A percentile compares a stretch with the other conserved stretches of the same genome.
phyloP scores from a whole-genome alignment of 2,113 vertebrate species.

The Cyrtonyx montezumae region DNA sequence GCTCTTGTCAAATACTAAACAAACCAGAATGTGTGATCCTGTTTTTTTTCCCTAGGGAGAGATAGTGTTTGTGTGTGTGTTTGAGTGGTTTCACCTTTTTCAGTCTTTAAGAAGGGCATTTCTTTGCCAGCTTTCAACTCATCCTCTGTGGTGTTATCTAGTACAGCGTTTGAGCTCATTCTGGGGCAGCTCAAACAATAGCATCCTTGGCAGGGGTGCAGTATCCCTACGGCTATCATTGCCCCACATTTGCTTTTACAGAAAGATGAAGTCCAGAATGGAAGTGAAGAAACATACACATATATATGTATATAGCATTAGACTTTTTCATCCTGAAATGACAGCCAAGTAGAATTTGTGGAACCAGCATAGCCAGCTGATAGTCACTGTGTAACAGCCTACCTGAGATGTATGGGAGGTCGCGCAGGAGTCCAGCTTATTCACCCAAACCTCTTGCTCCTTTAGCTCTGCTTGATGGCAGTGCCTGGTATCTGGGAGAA shows the following conservation, averaged over 20 bases:
- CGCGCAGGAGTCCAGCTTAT: background rate
- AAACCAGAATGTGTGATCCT: background rate
- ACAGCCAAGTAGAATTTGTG: conserved; percentile 27
- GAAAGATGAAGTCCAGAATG: background rate
- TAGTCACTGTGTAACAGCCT: background rate
- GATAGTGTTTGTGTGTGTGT: background rate
- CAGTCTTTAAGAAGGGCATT: background rate
- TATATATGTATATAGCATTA: background rate
- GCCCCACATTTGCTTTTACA: background rate
- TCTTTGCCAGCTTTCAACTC: background rate
- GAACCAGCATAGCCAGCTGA: background rate
- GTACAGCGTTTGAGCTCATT: background rate
- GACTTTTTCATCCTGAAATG: conserved; percentile 11
- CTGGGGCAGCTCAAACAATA: background rate
- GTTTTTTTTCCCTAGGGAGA: background rate
- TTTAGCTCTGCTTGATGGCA: background rate
- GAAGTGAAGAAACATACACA: background rate
- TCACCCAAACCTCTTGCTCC: background rate
- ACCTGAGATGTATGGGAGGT: background rate
- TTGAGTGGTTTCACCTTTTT: background rate
- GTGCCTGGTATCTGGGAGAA: background rate
- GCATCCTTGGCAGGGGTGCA: background rate
- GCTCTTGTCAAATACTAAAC: background rate
- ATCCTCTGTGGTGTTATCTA: rapidly evolving
- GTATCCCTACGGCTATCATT: background rate